Base-by-base conservation (phyloP, 2,888 invertebrate genomes). In the Synergus itoensis region DNA sequence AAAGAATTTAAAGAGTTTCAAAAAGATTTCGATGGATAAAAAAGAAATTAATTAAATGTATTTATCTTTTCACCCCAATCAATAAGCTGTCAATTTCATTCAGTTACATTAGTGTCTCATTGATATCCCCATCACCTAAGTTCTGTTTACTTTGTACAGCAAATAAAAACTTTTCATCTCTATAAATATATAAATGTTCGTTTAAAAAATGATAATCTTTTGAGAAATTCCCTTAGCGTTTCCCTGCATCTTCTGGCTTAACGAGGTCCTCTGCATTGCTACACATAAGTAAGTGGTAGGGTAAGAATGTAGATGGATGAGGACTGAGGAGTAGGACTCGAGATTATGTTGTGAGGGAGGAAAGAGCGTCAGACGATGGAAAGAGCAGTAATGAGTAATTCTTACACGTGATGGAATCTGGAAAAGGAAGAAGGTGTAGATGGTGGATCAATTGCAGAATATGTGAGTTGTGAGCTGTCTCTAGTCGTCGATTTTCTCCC, bases 401-500 rank as follows among this genome's bases (percentile, higher is more conserved):
- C 64, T 57, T 78, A 77, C 78, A 77, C 80, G 79, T 79, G 79
- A 81, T 80, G 80, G 63, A 81, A 78, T 60, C 77, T 14, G 14
- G 12, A 8, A 9, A 67, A 65, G 28, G 11, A 64, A 43, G 12
- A 67, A 67, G 48, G 28, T 48, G 48, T 28, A 9, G 53, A 48
- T 14, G 9, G 36, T 45, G 48, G 16, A 36, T 28, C 14, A 45
- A 36, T 48, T 73, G 48, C 8, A n/a, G 48, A 45, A 40, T 40
- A n/a, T 40, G 18, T 76, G 28, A 69, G 5, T 43, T 45, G 28
- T 45, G 45, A 73, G 28, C 11, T n/a, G 4, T 8, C n/a, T 73
- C 36, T n/a, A 48, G 69, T 73, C 16, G 69, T 14, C 48, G 48
- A 73, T 73, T 77, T 80, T 80, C 83, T 79, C 80, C 78, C 90